Evolutionary conservation across 2,888 invertebrate species (phyloP), one percentile per base, ranked within the genome.

Genomic region (Dorcus hopei): DNA sequence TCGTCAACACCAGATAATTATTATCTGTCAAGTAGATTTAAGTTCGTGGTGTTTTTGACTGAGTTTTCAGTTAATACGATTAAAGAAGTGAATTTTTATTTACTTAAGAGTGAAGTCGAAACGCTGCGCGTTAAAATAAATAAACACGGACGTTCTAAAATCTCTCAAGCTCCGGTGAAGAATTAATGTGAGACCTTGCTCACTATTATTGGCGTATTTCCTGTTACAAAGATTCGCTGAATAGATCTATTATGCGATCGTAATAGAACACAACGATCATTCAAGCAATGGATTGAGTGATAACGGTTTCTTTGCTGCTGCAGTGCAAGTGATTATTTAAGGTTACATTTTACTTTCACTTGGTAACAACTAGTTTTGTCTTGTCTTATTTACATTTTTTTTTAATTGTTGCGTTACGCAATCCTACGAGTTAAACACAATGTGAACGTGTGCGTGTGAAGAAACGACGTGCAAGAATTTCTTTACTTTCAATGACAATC

Each of bases 131-230:
- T 33, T 33, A 33, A 33, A 7, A 33, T 33, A 33, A 39, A 51
- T 39, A n/a, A 33, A 47, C 5, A 11, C 14, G 19, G n/a, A 19
- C 19, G 39, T 9, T 38, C 9, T 38, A 41, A 40, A 40, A 19
- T 14, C 26, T 49, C 33, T 50, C 26, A 51, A 39, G 41, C 51
- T 26, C 16, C 14, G 19, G 51, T 51, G 53, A 54, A 45, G 16
- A 42, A 33, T 19, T 45, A 39, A 33, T 51, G 57, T 52, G 33
- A 52, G 50, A 59, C 59, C 59, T 59, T 59, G 59, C 52, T 11
- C 26, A 42, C 11, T 52, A n/a, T 52, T 59, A 59, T 59, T 55
- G 55, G 59, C 55, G 59, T 55, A 59, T 59, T 59, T 59, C 59
- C 59, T 59, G 39, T 52, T 55, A 14, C 19, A 50, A 33, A 19